Base-by-base conservation (phyloP, 2,888 invertebrate genomes). In the Cephus nigrinus region DNA sequence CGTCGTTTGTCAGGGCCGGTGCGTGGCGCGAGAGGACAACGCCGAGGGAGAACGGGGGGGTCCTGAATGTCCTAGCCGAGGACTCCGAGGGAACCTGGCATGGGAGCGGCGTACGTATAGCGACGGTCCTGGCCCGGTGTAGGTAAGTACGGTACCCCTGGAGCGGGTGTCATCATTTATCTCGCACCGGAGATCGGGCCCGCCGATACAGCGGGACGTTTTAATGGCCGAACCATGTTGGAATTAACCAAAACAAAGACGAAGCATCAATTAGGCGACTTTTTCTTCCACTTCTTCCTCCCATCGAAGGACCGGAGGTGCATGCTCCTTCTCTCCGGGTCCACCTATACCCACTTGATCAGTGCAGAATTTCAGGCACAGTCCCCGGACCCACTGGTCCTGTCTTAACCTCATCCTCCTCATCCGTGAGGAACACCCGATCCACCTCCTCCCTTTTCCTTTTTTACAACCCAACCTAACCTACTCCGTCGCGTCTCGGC, bases 201-300 rank as follows among this genome's bases (percentile, higher is more conserved):
- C 89, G 89, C 92, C 93, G 93, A 93, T 93, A 93, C 92, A 92
- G 92, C 88, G 92, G 93, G 93, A 94, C 94, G 93, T 93, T 94
- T 94, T 94, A 94, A 94, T 94, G 94, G 94, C 93, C 93, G 93
- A 94, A 94, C 94, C 94, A 93, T 94, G 94, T 94, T 93, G 93
- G 92, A 93, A 94, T 94, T 94, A 94, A 94, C 93, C 93, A 93
- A 94, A 94, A 94, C 93, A 93, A 94, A 93, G 94, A 93, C 94
- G 93, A 94, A 94, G 94, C 94, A 94, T 94, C 94, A 94, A 94
- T 94, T 94, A 94, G 93, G 93, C 92, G 92, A 92, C 91, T 92
- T 92, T 92, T 89, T 91, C 88, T 90, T 90, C 88, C 87, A 87
- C 87, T 88, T 87, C 85, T 86, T 85, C 85, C 79, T 73, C 31